Conservation (phyloP, 2,113 vertebrate genomes). For the Mastomys natalensis region DNA sequence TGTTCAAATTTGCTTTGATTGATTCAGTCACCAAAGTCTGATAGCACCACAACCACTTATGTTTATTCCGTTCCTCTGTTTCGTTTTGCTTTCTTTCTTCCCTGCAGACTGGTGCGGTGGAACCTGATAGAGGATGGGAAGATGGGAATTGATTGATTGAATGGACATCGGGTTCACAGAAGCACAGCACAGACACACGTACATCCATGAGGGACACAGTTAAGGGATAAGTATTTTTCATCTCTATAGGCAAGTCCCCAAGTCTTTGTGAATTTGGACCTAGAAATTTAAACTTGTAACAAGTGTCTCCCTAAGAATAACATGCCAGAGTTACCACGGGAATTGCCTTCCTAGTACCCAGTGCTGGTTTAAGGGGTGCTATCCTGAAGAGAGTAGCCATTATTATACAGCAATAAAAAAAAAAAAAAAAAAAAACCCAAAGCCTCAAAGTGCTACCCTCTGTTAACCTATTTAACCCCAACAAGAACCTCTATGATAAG, state of each 20-base stretch:
- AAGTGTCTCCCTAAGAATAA: not conserved
- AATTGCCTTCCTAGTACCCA: not conserved
- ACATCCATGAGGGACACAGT: not conserved
- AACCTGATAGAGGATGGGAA: not conserved
- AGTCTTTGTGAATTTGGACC: not conserved
- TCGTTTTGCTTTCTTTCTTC: not conserved
- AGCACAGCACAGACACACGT: rapidly evolving
- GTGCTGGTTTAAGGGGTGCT: not conserved
- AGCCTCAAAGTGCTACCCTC: not conserved
- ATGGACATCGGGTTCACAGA: not conserved
- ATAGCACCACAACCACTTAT: not conserved
- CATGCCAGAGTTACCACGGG: not conserved
- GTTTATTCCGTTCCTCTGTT: not conserved
- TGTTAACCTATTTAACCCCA: not conserved
- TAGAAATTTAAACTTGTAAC: constrained; percentile 22
- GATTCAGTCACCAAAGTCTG: not conserved
- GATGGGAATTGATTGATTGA: not conserved
- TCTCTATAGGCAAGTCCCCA: not conserved
- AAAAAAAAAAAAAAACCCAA: not conserved
- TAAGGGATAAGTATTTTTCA: not conserved
- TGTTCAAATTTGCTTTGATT: constrained; percentile 3
- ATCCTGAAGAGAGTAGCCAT: not conserved
- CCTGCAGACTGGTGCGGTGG: not conserved
- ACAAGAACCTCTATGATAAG: not conserved
- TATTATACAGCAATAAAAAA: not conserved